Evolutionary conservation across 2,797 vertebrate genomes (phyloP).

Genomic region (Labroides dimidiatus): DNA sequence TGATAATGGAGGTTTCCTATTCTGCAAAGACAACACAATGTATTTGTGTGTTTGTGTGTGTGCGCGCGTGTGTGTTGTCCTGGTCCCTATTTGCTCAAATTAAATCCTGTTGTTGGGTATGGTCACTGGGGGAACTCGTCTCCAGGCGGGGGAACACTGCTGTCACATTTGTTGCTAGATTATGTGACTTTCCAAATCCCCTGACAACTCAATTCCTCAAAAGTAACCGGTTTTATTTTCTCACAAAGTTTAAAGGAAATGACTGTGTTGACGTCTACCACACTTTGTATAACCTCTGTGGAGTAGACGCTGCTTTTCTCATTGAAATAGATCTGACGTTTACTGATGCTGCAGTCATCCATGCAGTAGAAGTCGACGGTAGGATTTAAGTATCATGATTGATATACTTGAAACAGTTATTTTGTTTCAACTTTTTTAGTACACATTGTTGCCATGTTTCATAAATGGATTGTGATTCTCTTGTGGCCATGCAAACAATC

Average conservation of each 20-base stretch:
- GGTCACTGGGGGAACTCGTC: conserved; percentile 4
- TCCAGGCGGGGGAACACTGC: not conserved
- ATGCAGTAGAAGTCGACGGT: not conserved
- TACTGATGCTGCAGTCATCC: not conserved
- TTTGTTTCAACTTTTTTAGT: too few relatives aligned
- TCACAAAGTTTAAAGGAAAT: not conserved
- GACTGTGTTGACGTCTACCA: not conserved
- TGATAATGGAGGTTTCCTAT: conserved; percentile 52
- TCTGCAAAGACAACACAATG: conserved; percentile 23
- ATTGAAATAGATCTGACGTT: not conserved
- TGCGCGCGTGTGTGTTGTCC: conserved; percentile 11
- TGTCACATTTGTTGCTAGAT: conserved; percentile 17
- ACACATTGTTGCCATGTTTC: too few relatives aligned
- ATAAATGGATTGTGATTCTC: too few relatives aligned
- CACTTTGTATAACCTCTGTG: not conserved
- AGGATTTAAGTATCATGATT: not conserved
- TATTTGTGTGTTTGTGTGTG: not conserved
- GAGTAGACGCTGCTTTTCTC: too few relatives aligned
- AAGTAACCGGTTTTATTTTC: conserved; percentile 9
- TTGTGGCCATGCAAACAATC: too few relatives aligned
- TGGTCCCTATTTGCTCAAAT: conserved; percentile 21
- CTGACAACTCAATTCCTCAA: conserved; percentile 1
- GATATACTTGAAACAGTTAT: too few relatives aligned
- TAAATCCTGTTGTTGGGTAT: conserved; percentile 17
- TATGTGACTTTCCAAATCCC: conserved; percentile 25